Evolutionary conservation across 2,797 vertebrate species (phyloP), one percentile per base, ranked within the genome.

Genomic region (Pseudopleuronectes americanus): DNA sequence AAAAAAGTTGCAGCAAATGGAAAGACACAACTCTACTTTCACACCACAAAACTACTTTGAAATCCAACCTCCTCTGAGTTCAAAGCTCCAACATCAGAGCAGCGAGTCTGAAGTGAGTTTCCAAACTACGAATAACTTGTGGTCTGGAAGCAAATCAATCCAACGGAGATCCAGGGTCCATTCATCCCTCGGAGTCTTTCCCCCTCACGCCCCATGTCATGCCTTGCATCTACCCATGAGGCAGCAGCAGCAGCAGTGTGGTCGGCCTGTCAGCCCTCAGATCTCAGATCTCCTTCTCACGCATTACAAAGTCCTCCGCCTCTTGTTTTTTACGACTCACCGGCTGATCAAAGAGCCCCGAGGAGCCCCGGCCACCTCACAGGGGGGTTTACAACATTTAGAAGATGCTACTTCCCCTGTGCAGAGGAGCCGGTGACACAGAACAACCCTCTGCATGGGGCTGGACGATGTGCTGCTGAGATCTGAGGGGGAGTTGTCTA

Each of bases 261-360:
- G 36, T 52, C 26, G 3, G 63, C 67, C 64, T 33, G 43, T 68
- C 57, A 21, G 28, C 23, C 69, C 74, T 77, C 79, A 74, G 28
- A 75, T 85, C 74, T 77, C 79, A 74, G 28, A 75, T 85, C 69
- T 70, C 76, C 68, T 60, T 19, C 62, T 80, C 78, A 79, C 67
- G 9, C 87, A 81, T 81, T 14, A 86, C 85, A 90, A 89, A 87
- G 75, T 24, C 58, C 52, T 51, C 66, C 23, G 57, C 81, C 72
- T 80, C 57, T 33, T 64, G 10, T 13, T 28, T 13, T 28, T 81
- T 81, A 86, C 72, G 69, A 28, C 31, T 14, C 69, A 56, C 41
- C 4, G 59, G 52, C 45, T 63, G 76, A 81, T 84, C 80, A 85
- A 82, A 84, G 84, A 62, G 58, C 6, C 6, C 41, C 4, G 36